Percentiles rank a stretch among this genome's conserved stretches.
Conservation (phyloP, 2,113 vertebrate genomes). For the Muntiacus reevesi region DNA sequence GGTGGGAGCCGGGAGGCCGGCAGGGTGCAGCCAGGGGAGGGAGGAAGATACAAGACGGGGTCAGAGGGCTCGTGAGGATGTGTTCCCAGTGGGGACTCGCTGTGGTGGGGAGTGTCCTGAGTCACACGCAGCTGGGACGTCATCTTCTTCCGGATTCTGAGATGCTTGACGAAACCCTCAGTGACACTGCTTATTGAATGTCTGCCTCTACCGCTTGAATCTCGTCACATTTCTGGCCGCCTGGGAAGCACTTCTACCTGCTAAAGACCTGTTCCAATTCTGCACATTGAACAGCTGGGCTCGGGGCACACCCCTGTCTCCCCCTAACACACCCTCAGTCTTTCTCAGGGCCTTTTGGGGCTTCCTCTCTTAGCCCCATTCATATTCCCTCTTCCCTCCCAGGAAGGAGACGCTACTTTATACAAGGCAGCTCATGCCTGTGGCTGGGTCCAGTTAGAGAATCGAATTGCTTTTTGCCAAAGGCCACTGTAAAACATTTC, state of each 20-base stretch:
- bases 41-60: background rate
- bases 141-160: background rate
- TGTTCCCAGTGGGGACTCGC: background rate
- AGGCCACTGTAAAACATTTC: background rate
- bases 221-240: background rate
- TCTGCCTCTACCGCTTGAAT: background rate
- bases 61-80: background rate
- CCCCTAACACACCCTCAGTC: no score
- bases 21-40: background rate
- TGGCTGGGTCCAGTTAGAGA: background rate
- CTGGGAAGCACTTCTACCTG: background rate
- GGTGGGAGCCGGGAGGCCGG: background rate
- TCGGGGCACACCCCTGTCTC: fast-evolving
- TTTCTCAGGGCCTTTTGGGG: background rate
- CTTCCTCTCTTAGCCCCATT: no score
- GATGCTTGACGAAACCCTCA: no score
- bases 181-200: background rate
- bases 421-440: background rate
- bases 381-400: background rate
- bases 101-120: background rate
- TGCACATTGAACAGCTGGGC: background rate
- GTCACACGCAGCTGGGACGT: background rate
- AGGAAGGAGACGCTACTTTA: background rate
- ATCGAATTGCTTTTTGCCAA: background rate
- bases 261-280: background rate